Evolutionary conservation across 2,113 vertebrate species (phyloP).

Genomic region (Otocyon megalotis): DNA sequence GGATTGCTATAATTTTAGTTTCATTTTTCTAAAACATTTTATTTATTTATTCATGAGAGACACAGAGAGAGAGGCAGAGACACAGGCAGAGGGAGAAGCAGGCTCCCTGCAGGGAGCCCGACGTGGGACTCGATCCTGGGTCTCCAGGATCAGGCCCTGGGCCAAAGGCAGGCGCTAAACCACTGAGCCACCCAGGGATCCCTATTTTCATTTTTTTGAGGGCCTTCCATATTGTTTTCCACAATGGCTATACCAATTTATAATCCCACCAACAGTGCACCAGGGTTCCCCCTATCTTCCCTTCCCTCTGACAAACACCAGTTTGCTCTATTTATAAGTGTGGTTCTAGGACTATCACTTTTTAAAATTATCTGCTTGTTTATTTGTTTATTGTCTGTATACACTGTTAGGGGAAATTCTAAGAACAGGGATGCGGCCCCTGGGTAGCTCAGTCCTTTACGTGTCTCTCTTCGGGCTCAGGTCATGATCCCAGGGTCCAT

Average conservation of each 20-base stretch:
- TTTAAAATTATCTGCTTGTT: background rate
- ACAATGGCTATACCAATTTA: too few species aligned
- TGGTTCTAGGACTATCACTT: background rate
- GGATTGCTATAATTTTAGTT: background rate
- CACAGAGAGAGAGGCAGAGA: too few species aligned
- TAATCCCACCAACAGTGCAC: too few species aligned
- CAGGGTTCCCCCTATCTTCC: background rate
- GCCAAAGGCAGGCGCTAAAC: too few species aligned
- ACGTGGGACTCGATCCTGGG: too few species aligned
- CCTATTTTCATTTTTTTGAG: background rate
- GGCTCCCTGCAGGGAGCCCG: too few species aligned
- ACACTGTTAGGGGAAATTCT: background rate
- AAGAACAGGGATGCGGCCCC: background rate
- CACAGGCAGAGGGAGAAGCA: too few species aligned
- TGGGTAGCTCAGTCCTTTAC: background rate
- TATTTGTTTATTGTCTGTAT: background rate
- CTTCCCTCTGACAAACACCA: background rate
- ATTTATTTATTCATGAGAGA: too few species aligned
- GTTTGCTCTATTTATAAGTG: background rate
- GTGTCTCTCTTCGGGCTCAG: background rate
- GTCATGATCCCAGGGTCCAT: background rate
- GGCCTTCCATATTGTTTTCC: background rate
- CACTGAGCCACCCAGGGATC: too few species aligned
- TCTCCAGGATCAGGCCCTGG: too few species aligned
- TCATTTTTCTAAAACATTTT: background rate